Percentiles rank a stretch among this genome's conserved stretches.
Conservation (phyloP, 2,113 vertebrate genomes). For the Dicrurus megarhynchus region DNA sequence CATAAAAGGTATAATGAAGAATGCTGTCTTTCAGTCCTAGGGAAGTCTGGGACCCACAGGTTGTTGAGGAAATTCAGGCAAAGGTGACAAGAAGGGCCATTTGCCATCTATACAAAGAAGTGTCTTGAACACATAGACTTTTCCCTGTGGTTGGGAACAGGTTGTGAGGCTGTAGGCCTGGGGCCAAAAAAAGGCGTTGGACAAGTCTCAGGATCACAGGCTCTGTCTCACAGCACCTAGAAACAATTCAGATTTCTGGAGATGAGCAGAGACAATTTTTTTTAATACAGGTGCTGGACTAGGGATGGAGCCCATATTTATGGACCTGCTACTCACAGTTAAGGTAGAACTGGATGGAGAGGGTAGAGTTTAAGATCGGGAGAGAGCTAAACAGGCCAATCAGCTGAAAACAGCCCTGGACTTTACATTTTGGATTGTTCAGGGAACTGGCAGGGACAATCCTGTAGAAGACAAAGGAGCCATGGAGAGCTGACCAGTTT, state of each 20-base stretch:
- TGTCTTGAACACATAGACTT: neutral
- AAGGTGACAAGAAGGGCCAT: neutral
- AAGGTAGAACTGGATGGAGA: neutral
- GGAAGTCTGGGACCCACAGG: neutral
- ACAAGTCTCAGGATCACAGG: neutral
- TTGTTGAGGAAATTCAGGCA: neutral
- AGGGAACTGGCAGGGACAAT: neutral
- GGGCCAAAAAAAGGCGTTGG: neutral
- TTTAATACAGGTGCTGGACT: neutral
- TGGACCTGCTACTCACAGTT: neutral
- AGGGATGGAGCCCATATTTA: neutral
- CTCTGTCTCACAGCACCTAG: neutral
- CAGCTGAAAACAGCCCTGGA: neutral
- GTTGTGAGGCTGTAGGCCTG: neutral
- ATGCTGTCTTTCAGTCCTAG: neutral
- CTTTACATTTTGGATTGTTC: neutral
- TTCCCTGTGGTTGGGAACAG: neutral
- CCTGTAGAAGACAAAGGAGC: neutral
- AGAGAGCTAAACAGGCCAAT: neutral
- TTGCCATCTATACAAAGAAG: neutral
- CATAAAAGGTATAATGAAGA: neutral
- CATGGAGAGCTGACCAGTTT: neutral
- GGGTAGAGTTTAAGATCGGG: neutral
- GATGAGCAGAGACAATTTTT: neutral
- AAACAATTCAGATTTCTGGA: neutral